Evolutionary conservation across 2,113 vertebrate species (phyloP).

Genomic region (Phaethornis superciliosus): DNA sequence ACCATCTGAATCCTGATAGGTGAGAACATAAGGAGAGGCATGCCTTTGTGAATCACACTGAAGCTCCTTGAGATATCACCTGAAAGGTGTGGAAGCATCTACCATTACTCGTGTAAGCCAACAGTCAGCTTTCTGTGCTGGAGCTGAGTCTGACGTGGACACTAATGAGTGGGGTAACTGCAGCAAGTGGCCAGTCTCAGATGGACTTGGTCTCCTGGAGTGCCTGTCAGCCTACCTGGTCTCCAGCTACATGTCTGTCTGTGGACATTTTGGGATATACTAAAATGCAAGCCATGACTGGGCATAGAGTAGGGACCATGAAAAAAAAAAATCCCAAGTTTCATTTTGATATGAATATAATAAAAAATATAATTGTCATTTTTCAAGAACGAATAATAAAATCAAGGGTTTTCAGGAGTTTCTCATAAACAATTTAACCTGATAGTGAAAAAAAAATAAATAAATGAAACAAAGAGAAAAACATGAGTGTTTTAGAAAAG

Average conservation of each 20-base stretch:
- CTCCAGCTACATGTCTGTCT: background rate
- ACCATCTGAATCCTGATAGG: conserved; percentile 43
- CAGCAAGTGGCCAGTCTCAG: background rate
- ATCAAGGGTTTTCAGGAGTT: background rate
- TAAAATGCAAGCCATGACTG: background rate
- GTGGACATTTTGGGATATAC: background rate
- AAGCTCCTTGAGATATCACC: background rate
- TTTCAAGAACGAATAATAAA: background rate
- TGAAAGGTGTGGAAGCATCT: background rate
- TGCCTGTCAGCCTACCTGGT: background rate
- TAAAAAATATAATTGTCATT: background rate
- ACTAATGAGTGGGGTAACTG: background rate
- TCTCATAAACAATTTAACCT: background rate
- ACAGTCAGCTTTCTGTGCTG: background rate
- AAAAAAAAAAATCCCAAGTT: background rate
- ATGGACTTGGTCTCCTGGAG: background rate
- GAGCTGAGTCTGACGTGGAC: background rate
- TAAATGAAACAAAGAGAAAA: background rate
- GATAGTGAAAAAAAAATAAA: background rate
- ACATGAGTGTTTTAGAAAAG: background rate
- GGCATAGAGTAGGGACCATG: background rate
- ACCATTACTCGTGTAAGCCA: background rate
- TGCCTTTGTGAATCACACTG: background rate
- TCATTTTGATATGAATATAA: no score
- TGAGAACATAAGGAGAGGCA: background rate